Conservation (phyloP, 1,140 invertebrate species). For the Acyrthosiphon pisum region DNA sequence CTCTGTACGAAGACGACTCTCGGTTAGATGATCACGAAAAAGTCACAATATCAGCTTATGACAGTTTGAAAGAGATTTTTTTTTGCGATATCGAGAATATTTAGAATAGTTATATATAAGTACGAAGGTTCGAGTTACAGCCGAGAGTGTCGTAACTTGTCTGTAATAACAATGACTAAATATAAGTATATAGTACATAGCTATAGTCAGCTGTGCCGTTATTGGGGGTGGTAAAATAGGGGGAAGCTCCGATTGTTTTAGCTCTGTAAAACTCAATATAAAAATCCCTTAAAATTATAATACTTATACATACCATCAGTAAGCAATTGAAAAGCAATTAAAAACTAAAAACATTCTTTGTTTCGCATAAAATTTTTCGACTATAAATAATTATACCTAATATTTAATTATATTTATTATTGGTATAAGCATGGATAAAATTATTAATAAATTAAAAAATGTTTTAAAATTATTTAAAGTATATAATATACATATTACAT, state of each 20-base stretch:
- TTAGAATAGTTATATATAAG: not conserved
- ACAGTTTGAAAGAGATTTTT: not conserved
- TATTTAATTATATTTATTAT: too few species aligned
- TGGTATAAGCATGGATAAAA: too few species aligned
- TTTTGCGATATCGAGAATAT: not conserved
- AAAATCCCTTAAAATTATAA: not conserved
- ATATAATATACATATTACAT: too few species aligned
- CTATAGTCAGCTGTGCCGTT: not conserved
- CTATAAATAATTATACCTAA: too few species aligned
- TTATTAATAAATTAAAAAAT: too few species aligned
- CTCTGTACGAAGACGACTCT: not conserved
- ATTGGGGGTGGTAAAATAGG: not conserved
- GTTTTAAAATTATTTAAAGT: too few species aligned
- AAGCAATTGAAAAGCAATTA: too few species aligned
- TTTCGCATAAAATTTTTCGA: too few species aligned
- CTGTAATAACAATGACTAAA: not conserved
- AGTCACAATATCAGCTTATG: not conserved
- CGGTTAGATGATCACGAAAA: not conserved
- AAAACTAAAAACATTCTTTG: too few species aligned
- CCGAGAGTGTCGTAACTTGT: not conserved
- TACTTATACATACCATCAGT: not conserved
- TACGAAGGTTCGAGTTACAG: not conserved
- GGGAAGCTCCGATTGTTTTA: not conserved
- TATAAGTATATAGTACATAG: not conserved
- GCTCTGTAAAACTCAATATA: not conserved